Base-by-base conservation (phyloP, 2,113 vertebrate species). In the Salvelinus namaycush region DNA sequence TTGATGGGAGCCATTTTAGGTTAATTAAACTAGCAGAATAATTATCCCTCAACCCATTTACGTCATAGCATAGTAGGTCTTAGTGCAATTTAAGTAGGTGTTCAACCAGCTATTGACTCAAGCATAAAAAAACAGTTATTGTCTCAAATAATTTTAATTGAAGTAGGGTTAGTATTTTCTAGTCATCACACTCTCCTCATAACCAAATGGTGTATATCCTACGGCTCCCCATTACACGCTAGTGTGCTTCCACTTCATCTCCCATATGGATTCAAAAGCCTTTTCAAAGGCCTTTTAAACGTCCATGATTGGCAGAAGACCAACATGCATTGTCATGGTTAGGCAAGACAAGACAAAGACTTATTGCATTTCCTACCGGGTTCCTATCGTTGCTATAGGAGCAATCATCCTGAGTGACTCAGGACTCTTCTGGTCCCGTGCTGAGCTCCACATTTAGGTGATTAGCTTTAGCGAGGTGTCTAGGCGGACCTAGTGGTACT, bases 391-490 rank as follows among this genome's bases (percentile, higher is more conserved):
- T 73, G 27, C 76, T 57, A 82, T 70, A 64, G 71, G 31, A 44
- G 72, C 70, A 82, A 84, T 86, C 82, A 78, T 60, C 8, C 4
- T 76, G 71, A 83, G 79, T 80, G 78, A 76, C 82, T 79, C 24
- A 62, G 65, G 72, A 68, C 49, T 75, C 59, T 29, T 59, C 67
- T 70, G 62, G 71, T 74, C 75, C 39, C 70, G 34, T 34, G 16
- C 72, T 72, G 72, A 77, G 74, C 80, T 64, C 60, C 60, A 71
- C 76, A 79, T 78, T 81, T 81, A 74, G 71, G 57, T 78, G 78
- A 82, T 84, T 80, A 82, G 76, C 76, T 82, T 80, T 80, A 83
- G 81, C 75, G 75, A 81, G 81, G 59, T 82, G 82, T 81, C 75
- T 78, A 73, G 75, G 70, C 59, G 29, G 64, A 13, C 27, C 57